Evolutionary conservation across 2,113 vertebrate species (phyloP).

Genomic region (Antennarius striatus): DNA sequence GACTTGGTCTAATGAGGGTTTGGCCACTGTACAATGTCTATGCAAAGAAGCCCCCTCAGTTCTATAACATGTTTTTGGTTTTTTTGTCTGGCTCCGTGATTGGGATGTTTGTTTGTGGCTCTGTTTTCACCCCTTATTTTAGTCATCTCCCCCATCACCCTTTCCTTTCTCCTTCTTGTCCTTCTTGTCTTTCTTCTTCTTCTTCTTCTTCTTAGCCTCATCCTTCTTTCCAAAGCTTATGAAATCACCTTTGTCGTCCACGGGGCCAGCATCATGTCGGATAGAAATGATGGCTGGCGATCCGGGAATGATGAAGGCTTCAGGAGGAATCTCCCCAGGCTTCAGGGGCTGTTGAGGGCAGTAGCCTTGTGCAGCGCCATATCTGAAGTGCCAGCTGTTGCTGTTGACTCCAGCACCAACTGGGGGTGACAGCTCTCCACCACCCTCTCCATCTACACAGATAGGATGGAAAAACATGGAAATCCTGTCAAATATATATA

Average conservation of each 20-base stretch:
- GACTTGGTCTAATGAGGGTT: slow-evolving; percentile 50
- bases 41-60: slow-evolving; percentile 56
- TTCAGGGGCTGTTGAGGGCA: slow-evolving; percentile 87
- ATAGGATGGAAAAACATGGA: slow-evolving; percentile 32
- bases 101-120: slow-evolving; percentile 63
- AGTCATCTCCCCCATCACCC: slow-evolving; percentile 92
- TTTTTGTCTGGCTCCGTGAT: slow-evolving; percentile 69
- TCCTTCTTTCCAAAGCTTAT: slow-evolving; percentile 99
- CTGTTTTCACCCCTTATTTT: slow-evolving; percentile 66
- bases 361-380: slow-evolving; percentile 84
- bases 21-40: slow-evolving; percentile 67
- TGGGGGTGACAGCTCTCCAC: slow-evolving; percentile 94
- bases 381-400: slow-evolving; percentile 99
- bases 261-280: slow-evolving; percentile 89
- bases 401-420: slow-evolving; percentile 97
- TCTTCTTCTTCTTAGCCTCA: slow-evolving; percentile 97
- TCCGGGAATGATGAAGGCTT: slow-evolving; percentile 99
- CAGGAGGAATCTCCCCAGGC: slow-evolving; percentile 95
- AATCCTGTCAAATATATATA: slow-evolving; percentile 1
- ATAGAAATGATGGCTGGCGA: slow-evolving; percentile 99
- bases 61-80: slow-evolving; percentile 63
- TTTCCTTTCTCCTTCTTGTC: slow-evolving; percentile 90
- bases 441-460: slow-evolving; percentile 90
- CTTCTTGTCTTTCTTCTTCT: slow-evolving; percentile 91
- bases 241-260: slow-evolving; percentile 97